phyloP scores from a whole-genome alignment of 2,888 invertebrate genomes.

The Drosophila ochracea region DNA sequence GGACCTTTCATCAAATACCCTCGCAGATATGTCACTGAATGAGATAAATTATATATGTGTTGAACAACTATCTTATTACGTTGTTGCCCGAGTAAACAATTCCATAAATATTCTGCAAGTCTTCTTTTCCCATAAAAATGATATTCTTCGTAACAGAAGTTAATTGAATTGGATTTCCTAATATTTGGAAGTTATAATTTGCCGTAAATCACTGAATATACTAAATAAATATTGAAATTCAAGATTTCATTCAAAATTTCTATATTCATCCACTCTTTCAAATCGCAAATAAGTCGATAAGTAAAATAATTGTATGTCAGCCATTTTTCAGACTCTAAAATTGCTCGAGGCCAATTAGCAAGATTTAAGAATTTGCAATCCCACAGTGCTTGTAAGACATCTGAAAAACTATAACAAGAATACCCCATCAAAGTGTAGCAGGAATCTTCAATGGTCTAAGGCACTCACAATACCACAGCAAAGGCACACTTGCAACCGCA shows the following conservation, averaged over 20 bases:
- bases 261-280: not conserved
- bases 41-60: not conserved
- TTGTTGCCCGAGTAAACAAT: not conserved
- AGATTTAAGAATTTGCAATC: not conserved
- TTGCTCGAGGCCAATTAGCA: not conserved
- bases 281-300: not conserved
- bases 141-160: not conserved
- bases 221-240: not conserved
- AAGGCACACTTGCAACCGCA: not conserved
- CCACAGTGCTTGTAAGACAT: too few relatives aligned
- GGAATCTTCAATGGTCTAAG: slow-evolving; percentile 14
- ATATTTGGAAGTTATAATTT: not conserved
- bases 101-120: not conserved
- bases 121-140: not conserved
- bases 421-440: not conserved
- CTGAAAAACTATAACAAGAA: not conserved
- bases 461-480: not conserved
- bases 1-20: slow-evolving; percentile 5
- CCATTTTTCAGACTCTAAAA: not conserved
- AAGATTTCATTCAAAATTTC: not conserved
- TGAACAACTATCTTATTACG: not conserved
- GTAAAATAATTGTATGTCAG: not conserved
- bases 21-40: not conserved
- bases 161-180: not conserved
- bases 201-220: not conserved